A percentile compares a stretch with the other conserved stretches of the same genome.
Conservation (phyloP, 2,888 invertebrate species). For the Helleia helle region DNA sequence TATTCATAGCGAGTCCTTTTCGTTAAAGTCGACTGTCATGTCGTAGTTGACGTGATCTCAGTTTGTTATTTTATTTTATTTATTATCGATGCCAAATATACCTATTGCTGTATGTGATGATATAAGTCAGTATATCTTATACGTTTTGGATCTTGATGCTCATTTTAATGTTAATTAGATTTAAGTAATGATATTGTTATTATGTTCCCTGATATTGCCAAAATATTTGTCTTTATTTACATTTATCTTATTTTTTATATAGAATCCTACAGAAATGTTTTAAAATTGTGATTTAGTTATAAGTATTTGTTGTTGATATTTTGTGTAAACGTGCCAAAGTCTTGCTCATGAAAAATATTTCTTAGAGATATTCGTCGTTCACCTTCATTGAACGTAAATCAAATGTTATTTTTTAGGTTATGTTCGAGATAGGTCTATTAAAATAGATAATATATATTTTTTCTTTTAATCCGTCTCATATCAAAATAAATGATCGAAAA, state of each 20-base stretch:
- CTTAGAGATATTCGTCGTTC: conserved; percentile 16
- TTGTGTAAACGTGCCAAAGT: conserved; percentile 25
- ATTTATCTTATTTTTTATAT: background rate
- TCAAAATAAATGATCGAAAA: background rate
- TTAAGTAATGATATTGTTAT: conserved; percentile 7
- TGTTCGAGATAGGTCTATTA: conserved; percentile 9
- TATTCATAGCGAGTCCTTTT: conserved; percentile 12
- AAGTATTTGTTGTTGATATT: background rate
- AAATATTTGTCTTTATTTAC: background rate
- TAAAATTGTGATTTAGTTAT: background rate
- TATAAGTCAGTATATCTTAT: conserved; percentile 10
- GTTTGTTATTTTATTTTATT: conserved; percentile 12
- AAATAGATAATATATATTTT: background rate
- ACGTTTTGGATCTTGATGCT: conserved; percentile 13
- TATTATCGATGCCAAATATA: conserved; percentile 20
- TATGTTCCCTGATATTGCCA: conserved; percentile 11
- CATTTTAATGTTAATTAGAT: conserved; percentile 10
- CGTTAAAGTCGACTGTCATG: conserved; percentile 1
- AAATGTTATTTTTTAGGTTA: conserved; percentile 12
- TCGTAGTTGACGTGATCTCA: conserved; percentile 17
- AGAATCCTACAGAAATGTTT: conserved; percentile 1
- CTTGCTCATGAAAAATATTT: conserved; percentile 19
- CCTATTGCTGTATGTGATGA: conserved; percentile 13
- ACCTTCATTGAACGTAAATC: background rate
- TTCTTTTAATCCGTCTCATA: background rate